A percentile compares a stretch with the other conserved stretches of the same genome.
Evolutionary conservation across 1,140 invertebrate genomes (phyloP).

Genomic region (Hyposmocoma kahamanoa): DNA sequence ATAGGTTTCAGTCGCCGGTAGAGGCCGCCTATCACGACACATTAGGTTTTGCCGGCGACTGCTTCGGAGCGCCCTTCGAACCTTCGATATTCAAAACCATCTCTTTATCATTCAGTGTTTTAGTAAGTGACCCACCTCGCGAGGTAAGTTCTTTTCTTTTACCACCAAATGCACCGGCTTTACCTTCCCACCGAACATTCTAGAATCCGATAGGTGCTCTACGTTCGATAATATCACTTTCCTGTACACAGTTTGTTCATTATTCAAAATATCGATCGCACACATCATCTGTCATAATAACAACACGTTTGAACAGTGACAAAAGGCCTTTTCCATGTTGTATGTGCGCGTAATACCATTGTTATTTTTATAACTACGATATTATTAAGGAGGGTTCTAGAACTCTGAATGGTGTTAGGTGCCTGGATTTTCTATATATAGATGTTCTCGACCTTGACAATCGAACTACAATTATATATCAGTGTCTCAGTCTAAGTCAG

Average conservation of each 20-base stretch:
- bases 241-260: constrained; percentile 23
- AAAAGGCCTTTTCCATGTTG: no score
- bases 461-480: no score
- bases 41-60: constrained; percentile 56
- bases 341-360: no score
- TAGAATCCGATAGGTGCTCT: no score
- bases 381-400: no score
- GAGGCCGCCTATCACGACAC: constrained; percentile 54
- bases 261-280: constrained; percentile 38
- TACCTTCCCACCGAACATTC: constrained; percentile 38
- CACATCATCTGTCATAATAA: constrained; percentile 2
- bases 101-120: constrained; percentile 20
- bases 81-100: constrained; percentile 4
- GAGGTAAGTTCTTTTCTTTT: constrained; percentile 41
- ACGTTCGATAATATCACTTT: constrained; percentile 39
- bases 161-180: constrained; percentile 21
- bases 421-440: no score
- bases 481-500: no score
- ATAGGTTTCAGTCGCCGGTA: constrained; percentile 48
- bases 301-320: no score
- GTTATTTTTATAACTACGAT: no score
- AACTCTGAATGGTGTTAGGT: no score
- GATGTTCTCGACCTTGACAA: no score
- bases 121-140: constrained; percentile 31
- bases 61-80: constrained; percentile 36